Conservation (phyloP, 2,888 invertebrate species). For the Orchesellides sinensis region DNA sequence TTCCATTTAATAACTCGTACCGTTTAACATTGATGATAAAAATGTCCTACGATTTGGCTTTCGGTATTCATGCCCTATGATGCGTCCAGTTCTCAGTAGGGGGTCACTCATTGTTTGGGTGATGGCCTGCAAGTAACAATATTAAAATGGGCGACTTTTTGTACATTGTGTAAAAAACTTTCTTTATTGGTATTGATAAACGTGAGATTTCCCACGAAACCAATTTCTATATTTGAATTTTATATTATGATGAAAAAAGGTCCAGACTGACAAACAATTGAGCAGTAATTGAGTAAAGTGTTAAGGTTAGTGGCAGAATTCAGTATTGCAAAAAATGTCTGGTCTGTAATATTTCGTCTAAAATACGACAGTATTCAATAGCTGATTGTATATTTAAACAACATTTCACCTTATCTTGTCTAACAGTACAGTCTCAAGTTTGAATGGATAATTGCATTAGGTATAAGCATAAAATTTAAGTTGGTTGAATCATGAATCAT, state of each 20-base stretch:
- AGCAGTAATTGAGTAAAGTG: constrained; percentile 2
- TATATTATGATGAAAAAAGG: not conserved
- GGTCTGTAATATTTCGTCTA: no score
- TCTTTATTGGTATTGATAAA: not conserved
- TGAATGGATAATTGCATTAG: not conserved
- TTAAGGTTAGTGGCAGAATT: not conserved
- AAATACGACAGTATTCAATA: no score
- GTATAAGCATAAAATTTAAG: no score
- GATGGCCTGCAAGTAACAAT: not conserved
- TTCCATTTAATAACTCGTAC: no score
- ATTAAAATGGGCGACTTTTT: not conserved
- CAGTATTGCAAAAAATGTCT: not conserved
- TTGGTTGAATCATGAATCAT: not conserved
- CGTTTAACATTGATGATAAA: no score
- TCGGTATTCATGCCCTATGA: no score
- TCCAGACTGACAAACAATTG: constrained; percentile 7
- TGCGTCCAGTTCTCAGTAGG: not conserved
- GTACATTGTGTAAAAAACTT: not conserved
- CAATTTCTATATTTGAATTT: not conserved
- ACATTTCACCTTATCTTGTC: no score
- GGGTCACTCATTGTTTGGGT: not conserved
- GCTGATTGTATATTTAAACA: no score
- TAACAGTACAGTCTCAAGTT: not conserved
- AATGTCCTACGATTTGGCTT: not conserved
- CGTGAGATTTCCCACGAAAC: constrained; percentile 8